Base-by-base conservation (phyloP, 2,888 invertebrate genomes). In the Tipula lateralis region DNA sequence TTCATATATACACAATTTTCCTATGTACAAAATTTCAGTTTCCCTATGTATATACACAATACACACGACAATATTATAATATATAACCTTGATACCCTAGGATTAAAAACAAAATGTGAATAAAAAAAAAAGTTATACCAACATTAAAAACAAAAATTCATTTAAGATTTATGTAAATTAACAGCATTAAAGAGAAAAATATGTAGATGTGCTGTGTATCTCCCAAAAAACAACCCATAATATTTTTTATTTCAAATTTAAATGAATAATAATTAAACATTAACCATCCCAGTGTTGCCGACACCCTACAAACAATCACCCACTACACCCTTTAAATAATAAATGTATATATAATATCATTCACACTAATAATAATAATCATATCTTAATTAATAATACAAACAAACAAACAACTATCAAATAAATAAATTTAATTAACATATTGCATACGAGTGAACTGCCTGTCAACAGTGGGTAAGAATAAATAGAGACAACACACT, bases 131-230 rank as follows among this genome's bases (percentile, higher is more conserved):
- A 66, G 24, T 66, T 66, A 24, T 66, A 66, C 66, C 66, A 66
- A 66, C 66, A 66, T 66, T 66, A 66, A 66, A 66, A 66, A 24
- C 24, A 66, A n/a, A 66, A 3, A 1, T 66, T 66, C 66, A 24
- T 66, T 66, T 66, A 66, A 66, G 66, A 66, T 66, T 66, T 66
- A 66, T 66, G 66, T 66, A 66, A 66, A 66, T 66, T 66, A 66
- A 66, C 24, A 66, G 66, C 19, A 66, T 66, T 66, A 66, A 66
- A 24, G 24, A 7, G 24, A 66, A 66, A 66, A 66, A 66, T 50
- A 50, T 50, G 44, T 39, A 39, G 16, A 44, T 16, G 16, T 44
- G 44, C 9, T 16, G 3, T 44, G 16, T 44, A 16, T 44, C 39
- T 39, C 13, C 39, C 9, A 39, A 9, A 5, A 39, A 9, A 39